These are phyloP conservation scores for Pogonognathellus flavescens DNA, from an alignment of 1,140 invertebrate genomes.

Conservation along the genomic window DNA sequence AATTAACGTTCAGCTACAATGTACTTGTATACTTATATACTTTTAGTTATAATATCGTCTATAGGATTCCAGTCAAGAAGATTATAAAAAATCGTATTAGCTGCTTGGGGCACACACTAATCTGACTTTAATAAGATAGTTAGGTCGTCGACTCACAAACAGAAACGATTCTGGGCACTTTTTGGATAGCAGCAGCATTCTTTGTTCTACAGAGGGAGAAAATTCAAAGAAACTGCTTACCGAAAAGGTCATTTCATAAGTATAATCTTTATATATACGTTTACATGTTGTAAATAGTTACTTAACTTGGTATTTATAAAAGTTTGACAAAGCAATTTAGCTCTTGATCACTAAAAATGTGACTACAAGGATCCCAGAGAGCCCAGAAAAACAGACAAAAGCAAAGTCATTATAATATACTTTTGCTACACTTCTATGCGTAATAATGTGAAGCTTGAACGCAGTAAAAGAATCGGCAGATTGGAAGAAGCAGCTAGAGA, in stretches of 20 bases:
- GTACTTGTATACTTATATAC: neutral
- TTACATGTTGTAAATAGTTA: no score
- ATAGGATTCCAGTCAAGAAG: conserved; percentile 21
- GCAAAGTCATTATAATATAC: no score
- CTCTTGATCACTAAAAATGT: neutral
- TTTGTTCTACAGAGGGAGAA: neutral
- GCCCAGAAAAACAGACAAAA: neutral
- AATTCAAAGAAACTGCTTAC: neutral
- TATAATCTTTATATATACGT: no score
- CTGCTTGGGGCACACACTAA: conserved; percentile 26
- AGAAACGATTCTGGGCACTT: neutral
- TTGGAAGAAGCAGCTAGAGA: conserved; percentile 45
- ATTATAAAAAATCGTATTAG: conserved; percentile 6
- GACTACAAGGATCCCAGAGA: neutral
- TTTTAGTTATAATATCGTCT: neutral
- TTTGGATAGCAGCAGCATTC: neutral
- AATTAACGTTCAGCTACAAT: conserved; percentile 1
- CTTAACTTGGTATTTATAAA: neutral
- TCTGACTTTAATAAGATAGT: conserved; percentile 7
- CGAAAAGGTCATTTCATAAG: conserved; percentile 8
- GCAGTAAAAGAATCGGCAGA: neutral
- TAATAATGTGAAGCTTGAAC: no score
- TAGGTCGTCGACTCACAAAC: conserved; percentile 29
- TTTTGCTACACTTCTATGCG: no score
- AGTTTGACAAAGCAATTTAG: conserved; percentile 20